Evolutionary conservation across 2,797 vertebrate genomes (phyloP).

Genomic region (Sebastes trivittatus): DNA sequence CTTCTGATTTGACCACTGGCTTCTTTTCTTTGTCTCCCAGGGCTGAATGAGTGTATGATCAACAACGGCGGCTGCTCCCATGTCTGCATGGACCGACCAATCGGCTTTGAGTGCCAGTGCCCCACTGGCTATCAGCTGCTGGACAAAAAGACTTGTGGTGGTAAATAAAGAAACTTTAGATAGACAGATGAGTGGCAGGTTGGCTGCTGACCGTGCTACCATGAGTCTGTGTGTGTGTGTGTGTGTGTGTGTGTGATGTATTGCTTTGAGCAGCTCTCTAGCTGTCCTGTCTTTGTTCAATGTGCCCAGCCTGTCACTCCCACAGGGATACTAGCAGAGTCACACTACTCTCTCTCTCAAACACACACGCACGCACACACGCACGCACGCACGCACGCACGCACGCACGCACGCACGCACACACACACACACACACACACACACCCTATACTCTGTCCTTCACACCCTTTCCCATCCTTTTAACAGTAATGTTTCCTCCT

Average conservation of each 20-base stretch:
- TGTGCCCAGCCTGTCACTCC: slow-evolving; percentile 24
- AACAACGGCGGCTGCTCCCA: slow-evolving; percentile 98
- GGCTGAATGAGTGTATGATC: slow-evolving; percentile 91
- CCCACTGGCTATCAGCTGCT: slow-evolving; percentile 92
- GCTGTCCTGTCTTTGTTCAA: slow-evolving; percentile 30
- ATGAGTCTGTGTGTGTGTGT: background rate
- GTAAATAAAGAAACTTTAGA: slow-evolving; percentile 80
- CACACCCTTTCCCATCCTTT: slow-evolving; percentile 52
- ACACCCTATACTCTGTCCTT: slow-evolving; percentile 34
- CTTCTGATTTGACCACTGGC: slow-evolving; percentile 13
- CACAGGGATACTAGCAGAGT: slow-evolving; percentile 30
- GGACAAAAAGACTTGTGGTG: slow-evolving; percentile 97
- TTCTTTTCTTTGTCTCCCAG: slow-evolving; percentile 74
- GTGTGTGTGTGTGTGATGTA: background rate
- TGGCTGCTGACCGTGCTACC: slow-evolving; percentile 4
- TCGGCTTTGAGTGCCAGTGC: slow-evolving; percentile 95
- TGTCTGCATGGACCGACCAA: slow-evolving; percentile 93
- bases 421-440: background rate
- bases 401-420: too few relatives aligned
- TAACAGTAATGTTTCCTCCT: slow-evolving; percentile 36
- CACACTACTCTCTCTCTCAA: background rate
- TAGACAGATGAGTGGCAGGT: slow-evolving; percentile 2
- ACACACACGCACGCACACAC: too few relatives aligned
- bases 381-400: too few relatives aligned
- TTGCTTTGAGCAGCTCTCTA: slow-evolving; percentile 27